A percentile compares a stretch with the other conserved stretches of the same genome.
These are phyloP conservation scores for Keiferia lycopersicella DNA, from an alignment of 2,888 invertebrate genomes.

Conservation along the genomic window DNA sequence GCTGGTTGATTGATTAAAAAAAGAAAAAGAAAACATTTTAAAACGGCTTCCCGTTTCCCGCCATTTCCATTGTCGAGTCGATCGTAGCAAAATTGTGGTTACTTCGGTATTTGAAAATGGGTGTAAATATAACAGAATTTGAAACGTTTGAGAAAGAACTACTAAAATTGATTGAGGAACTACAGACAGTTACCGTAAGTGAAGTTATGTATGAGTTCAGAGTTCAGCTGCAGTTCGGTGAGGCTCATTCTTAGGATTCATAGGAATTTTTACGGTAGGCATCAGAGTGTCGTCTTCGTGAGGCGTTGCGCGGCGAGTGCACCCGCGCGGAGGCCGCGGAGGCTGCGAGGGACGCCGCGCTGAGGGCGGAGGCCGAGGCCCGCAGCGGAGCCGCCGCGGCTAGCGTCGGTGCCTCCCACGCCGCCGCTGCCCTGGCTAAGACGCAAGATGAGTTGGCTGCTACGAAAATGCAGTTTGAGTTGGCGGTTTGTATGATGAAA, in stretches of 20 bases:
- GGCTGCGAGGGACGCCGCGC: conserved; percentile 54
- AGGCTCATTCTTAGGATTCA: background rate
- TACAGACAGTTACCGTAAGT: conserved; percentile 60
- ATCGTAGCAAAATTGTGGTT: background rate
- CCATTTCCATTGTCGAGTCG: background rate
- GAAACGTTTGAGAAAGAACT: conserved; percentile 66
- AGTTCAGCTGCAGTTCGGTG: too few relatives aligned
- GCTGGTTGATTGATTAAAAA: background rate
- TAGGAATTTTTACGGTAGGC: conserved; percentile 40
- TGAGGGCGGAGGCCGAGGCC: conserved; percentile 57
- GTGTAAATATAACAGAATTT: conserved; percentile 50
- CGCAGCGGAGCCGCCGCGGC: conserved; percentile 62
- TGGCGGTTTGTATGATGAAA: conserved; percentile 53
- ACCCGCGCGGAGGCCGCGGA: conserved; percentile 66
- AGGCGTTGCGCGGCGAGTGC: conserved; percentile 56
- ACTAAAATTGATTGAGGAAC: conserved; percentile 62
- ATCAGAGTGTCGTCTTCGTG: conserved; percentile 62
- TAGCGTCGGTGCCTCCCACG: conserved; percentile 57
- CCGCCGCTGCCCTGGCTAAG: conserved; percentile 52
- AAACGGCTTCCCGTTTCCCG: background rate
- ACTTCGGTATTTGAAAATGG: conserved; percentile 36
- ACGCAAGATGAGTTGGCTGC: conserved; percentile 57
- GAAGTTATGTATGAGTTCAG: background rate
- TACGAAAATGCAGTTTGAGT: conserved; percentile 60
- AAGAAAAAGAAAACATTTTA: background rate